phyloP scores from a whole-genome alignment of 2,113 vertebrate genomes.

The Australoheros scitulus region DNA sequence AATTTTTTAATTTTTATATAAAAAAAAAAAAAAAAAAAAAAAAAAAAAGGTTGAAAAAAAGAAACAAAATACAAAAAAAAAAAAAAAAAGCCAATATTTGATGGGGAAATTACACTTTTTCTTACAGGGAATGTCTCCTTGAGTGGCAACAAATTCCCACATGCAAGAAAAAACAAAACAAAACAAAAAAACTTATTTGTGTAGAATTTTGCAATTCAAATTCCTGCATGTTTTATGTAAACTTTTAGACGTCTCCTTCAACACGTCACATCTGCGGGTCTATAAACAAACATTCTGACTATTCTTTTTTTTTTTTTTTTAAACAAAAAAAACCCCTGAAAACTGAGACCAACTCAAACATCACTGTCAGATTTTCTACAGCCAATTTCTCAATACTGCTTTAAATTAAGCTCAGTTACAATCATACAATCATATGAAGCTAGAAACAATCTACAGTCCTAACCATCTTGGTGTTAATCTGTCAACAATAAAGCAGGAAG shows the following conservation, averaged over 20 bases:
- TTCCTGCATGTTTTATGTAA: background rate
- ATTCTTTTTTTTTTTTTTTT: fast-evolving
- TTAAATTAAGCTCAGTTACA: fast-evolving
- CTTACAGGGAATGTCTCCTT: no score
- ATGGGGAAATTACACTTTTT: no score
- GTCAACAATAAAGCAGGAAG: background rate
- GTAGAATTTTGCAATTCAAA: background rate
- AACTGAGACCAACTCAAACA: background rate
- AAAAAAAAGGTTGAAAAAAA: background rate
- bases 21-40: background rate
- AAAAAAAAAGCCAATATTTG: no score
- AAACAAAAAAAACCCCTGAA: background rate
- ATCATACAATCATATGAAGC: background rate
- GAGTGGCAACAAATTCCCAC: background rate
- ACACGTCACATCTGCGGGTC: background rate
- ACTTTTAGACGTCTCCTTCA: background rate
- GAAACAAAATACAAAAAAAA: fast-evolving
- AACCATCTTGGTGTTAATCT: background rate
- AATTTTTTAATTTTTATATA: no score
- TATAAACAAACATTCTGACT: background rate
- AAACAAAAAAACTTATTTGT: background rate
- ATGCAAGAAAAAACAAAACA: background rate
- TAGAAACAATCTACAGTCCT: background rate
- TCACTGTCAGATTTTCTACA: no score
- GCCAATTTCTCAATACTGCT: background rate